phyloP scores from a whole-genome alignment of 2,113 vertebrate genomes.

The Alouatta palliata region DNA sequence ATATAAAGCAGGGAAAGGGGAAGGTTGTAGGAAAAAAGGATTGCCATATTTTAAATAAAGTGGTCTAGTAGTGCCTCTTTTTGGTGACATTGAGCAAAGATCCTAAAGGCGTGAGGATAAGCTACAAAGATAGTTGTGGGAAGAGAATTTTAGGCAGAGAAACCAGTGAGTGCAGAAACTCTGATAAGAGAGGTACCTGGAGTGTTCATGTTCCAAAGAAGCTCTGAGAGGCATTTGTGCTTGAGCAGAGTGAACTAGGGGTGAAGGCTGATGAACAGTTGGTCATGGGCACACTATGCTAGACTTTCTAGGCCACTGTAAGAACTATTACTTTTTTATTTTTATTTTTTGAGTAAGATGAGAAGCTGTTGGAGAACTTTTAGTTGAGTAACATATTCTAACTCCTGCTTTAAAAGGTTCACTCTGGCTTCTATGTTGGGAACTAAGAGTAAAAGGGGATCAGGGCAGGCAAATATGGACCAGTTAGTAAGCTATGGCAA shows the following conservation, averaged over 20 bases:
- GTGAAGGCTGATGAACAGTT: background rate
- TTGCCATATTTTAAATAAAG: background rate
- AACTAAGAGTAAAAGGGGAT: background rate
- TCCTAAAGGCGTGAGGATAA: background rate
- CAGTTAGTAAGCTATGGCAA: background rate
- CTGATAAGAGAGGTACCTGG: accelerated
- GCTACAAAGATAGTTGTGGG: background rate
- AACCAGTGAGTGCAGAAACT: background rate
- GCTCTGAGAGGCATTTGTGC: background rate
- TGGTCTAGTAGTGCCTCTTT: background rate
- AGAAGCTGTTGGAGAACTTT: background rate
- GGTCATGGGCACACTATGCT: background rate
- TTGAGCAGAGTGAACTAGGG: background rate
- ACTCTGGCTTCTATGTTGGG: background rate
- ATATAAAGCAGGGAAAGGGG: background rate
- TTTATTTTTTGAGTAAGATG: background rate
- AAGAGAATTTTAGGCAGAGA: background rate
- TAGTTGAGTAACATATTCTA: background rate
- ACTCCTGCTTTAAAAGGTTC: background rate
- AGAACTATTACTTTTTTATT: background rate
- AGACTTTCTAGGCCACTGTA: background rate
- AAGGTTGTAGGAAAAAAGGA: background rate
- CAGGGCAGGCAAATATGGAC: background rate
- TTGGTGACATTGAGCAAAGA: background rate
- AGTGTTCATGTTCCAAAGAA: background rate